Conservation (phyloP, 2,888 invertebrate genomes). For the Nemurella pictetii region DNA sequence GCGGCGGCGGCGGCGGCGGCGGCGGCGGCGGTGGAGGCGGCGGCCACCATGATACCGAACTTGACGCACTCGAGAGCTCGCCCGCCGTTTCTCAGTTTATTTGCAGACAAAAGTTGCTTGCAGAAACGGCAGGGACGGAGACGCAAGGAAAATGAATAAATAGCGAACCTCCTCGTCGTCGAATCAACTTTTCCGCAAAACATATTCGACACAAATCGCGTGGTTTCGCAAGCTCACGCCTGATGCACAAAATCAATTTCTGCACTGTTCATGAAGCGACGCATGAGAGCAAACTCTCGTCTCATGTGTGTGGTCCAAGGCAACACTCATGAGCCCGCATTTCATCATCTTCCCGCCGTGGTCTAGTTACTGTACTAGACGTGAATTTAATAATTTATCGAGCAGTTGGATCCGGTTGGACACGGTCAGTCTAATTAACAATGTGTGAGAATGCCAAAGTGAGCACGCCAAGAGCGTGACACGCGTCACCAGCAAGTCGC, state of each 20-base stretch:
- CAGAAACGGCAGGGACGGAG: neutral
- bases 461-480: neutral
- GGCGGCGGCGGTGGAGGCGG: no score
- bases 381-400: slow-evolving; percentile 4
- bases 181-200: neutral
- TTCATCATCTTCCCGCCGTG: neutral
- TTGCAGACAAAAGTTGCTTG: neutral
- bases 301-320: neutral
- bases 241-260: neutral
- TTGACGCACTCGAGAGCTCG: neutral
- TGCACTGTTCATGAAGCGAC: neutral
- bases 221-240: neutral
- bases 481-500: neutral
- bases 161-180: no score
- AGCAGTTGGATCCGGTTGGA: slow-evolving; percentile 3
- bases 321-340: neutral
- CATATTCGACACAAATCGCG: neutral
- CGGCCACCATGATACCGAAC: no score
- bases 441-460: slow-evolving; percentile 1
- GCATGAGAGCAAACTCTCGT: neutral
- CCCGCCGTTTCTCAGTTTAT: neutral
- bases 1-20: no score
- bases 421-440: neutral
- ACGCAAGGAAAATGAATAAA: neutral
- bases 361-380: neutral